Base-by-base conservation (phyloP, 2,888 invertebrate species). In the Caenorhabditis sp. region DNA sequence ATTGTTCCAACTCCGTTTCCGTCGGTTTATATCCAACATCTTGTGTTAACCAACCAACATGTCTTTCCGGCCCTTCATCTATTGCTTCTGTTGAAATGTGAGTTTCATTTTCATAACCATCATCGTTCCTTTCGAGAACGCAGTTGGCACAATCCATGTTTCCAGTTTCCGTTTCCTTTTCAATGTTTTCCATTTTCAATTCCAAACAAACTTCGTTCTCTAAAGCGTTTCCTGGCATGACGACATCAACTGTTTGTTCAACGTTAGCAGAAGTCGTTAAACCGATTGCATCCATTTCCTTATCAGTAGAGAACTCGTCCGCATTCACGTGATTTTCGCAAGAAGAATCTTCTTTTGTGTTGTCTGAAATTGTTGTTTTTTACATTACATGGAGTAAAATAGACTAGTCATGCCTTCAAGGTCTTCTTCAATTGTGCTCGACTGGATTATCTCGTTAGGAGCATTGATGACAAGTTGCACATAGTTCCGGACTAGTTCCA, bases 391-490 rank as follows among this genome's bases (percentile, higher is more conserved):
- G 13, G 13, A 4, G 13, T n/a, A n/a, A 40, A 51, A 51, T 51
- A 44, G 3, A 40, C 40, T 40, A 40, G 15, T 40, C 18, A 53
- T 71, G 55, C 70, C 70, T 71, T 71, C 26, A 40, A 47, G 44
- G 64, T 55, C 47, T 72, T 62, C 62, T 64, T 55, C 55, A 20
- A 47, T 3, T 13, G 11, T 22, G 13, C 13, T 20, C 8, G 64
- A 18, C 6, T 53, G 40, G 18, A 55, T 35, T 18, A 64, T 11
- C 35, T 64, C 28, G 8, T 11, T 15, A 20, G 71, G 56, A n/a
- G 55, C 47, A 9, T 55, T 28, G 32, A 55, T 64, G 15, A 64
- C 71, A 44, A 72, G 55, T n/a, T 72, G 28, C 18, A 72, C 55
- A 40, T 72, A 64, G 44, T 62, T 62, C 3, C 56, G 11, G 11